Percentiles rank a stretch among this genome's conserved stretches.
These are phyloP conservation scores for Zele albiditarsus DNA, from an alignment of 2,888 invertebrate species.

Conservation along the genomic window DNA sequence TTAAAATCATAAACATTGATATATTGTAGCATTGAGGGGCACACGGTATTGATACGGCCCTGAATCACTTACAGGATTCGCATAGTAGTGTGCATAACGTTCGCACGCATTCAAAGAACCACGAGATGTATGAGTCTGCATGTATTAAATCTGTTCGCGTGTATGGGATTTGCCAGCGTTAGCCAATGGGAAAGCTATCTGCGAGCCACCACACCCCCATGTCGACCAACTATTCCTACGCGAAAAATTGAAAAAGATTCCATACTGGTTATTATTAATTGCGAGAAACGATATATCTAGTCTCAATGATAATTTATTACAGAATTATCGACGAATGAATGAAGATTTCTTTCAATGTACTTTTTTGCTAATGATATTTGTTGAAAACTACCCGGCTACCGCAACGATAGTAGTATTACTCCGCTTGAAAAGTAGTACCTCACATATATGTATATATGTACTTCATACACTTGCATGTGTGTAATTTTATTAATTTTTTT, in stretches of 20 bases:
- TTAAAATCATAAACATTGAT: not conserved
- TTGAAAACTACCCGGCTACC: not conserved
- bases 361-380: not conserved
- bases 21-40: constrained; percentile 21
- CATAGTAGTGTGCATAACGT: constrained; percentile 46
- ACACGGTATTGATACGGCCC: constrained; percentile 47
- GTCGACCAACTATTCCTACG: constrained; percentile 58
- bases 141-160: constrained; percentile 50
- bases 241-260: constrained; percentile 39
- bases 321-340: not conserved
- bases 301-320: not conserved
- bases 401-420: constrained; percentile 53
- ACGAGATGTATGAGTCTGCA: constrained; percentile 5
- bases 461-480: not conserved
- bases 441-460: not conserved
- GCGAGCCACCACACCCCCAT: constrained; percentile 55
- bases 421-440: constrained; percentile 63
- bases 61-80: constrained; percentile 57
- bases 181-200: constrained; percentile 56
- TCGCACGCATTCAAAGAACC: constrained; percentile 51
- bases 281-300: not conserved
- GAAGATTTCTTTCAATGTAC: not conserved
- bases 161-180: constrained; percentile 55
- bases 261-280: not conserved
- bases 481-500: not conserved